Percentiles rank a stretch among this genome's conserved stretches.
phyloP scores from a whole-genome alignment of 2,113 vertebrate genomes.

The Mellivora capensis region DNA sequence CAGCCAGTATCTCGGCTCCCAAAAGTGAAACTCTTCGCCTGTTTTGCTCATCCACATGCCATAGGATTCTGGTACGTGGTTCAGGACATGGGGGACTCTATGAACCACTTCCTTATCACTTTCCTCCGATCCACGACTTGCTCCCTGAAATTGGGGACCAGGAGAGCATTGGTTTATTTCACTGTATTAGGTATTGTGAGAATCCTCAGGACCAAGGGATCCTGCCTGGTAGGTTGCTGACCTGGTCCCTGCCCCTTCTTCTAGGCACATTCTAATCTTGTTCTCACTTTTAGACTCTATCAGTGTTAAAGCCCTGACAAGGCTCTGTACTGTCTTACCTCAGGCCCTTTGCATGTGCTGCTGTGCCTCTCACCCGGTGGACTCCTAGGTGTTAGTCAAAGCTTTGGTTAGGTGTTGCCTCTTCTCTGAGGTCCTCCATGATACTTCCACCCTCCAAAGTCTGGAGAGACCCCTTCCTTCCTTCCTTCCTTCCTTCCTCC shows the following conservation, averaged over 20 bases:
- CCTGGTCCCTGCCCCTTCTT: neutral
- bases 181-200: accelerated
- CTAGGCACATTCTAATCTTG: neutral
- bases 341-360: constrained; percentile 18
- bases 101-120: neutral
- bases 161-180: neutral
- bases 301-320: neutral
- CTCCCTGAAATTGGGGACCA: neutral
- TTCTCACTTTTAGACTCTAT: neutral
- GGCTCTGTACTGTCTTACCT: neutral
- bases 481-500: neutral
- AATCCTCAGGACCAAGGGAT: neutral
- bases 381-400: neutral
- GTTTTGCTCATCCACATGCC: neutral
- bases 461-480: neutral
- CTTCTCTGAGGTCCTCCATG: neutral
- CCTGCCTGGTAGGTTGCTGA: neutral
- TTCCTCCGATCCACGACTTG: neutral
- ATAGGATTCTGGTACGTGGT: neutral
- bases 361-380: too few species aligned
- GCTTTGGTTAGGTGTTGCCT: neutral
- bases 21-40: neutral
- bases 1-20: neutral
- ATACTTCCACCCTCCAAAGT: neutral
- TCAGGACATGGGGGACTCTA: accelerated